A percentile compares a stretch with the other conserved stretches of the same genome.
Conservation (phyloP, 92 coral and sea anemone species). For the Phenganax stokvisi region DNA sequence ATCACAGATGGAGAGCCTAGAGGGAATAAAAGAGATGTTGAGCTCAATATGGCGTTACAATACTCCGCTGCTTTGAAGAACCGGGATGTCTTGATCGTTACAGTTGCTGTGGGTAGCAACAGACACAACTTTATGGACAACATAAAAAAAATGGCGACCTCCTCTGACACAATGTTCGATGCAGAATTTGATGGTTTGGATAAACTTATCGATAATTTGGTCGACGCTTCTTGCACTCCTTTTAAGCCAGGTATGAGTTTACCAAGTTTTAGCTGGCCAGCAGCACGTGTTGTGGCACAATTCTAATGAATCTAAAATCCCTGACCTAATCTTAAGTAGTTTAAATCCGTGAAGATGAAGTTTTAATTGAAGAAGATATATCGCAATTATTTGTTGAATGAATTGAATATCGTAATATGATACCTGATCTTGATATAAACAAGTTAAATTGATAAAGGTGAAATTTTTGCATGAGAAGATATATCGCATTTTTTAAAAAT, state of each 20-base stretch:
- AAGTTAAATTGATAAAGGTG: no score
- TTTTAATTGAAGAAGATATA: no score
- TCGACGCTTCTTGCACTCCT: conserved; percentile 11
- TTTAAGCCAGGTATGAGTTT: background rate
- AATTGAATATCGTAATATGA: no score
- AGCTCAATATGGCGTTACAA: background rate
- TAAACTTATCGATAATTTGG: conserved; percentile 3
- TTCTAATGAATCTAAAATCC: no score
- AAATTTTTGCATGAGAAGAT: no score
- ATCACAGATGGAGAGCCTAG: conserved; percentile 6
- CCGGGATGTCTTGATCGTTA: background rate
- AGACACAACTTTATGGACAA: background rate
- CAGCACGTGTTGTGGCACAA: no score
- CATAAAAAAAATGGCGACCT: background rate
- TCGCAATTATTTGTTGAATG: no score
- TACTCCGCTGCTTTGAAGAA: background rate
- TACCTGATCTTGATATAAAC: no score
- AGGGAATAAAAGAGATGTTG: background rate
- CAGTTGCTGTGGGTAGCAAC: background rate
- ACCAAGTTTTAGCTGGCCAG: no score
- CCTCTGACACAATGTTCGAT: background rate
- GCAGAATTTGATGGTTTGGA: conserved; percentile 6
- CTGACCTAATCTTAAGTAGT: no score
- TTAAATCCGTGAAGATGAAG: no score
- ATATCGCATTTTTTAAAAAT: no score